A percentile compares a stretch with the other conserved stretches of the same genome.
Evolutionary conservation across 2,113 vertebrate species (phyloP).

Genomic region (Rhizomys pruinosus): DNA sequence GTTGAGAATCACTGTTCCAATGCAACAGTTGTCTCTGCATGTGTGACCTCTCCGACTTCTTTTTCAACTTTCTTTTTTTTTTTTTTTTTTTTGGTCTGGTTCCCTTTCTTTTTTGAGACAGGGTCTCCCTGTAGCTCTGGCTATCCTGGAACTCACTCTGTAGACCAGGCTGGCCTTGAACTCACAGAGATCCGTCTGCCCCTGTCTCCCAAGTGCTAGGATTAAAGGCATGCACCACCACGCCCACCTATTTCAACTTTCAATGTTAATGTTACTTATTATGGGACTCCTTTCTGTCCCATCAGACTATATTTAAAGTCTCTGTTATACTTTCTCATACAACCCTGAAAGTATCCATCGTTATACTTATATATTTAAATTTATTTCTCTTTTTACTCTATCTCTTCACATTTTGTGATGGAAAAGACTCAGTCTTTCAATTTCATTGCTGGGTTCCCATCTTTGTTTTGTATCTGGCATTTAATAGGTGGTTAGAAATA

Average conservation of each 20-base stretch:
- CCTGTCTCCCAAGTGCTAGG: no score
- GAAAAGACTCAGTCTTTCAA: not conserved
- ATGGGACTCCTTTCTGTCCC: not conserved
- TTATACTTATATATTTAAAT: conserved; percentile 33
- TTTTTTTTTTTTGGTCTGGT: no score
- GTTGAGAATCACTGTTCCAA: not conserved
- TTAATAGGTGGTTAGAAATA: not conserved
- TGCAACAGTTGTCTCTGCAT: not conserved
- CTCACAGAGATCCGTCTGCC: no score
- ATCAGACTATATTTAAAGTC: not conserved
- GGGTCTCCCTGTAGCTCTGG: no score
- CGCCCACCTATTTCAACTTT: no score
- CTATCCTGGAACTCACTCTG: no score
- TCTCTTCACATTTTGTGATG: conserved; percentile 49
- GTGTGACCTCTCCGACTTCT: not conserved
- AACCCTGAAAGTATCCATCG: conserved; percentile 9
- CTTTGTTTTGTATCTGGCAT: conserved; percentile 22
- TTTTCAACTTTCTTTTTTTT: conserved; percentile 8
- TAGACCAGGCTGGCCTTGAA: no score
- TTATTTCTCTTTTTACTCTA: conserved; percentile 26
- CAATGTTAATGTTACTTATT: conserved; percentile 21
- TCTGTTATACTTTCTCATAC: not conserved
- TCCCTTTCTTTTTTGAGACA: no score
- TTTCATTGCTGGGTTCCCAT: not conserved
- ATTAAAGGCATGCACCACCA: no score